Evolutionary conservation across 92 coral and sea anemone genomes (phyloP), one percentile per base, ranked within the genome.

Genomic region (Epizoanthus fatuus): DNA sequence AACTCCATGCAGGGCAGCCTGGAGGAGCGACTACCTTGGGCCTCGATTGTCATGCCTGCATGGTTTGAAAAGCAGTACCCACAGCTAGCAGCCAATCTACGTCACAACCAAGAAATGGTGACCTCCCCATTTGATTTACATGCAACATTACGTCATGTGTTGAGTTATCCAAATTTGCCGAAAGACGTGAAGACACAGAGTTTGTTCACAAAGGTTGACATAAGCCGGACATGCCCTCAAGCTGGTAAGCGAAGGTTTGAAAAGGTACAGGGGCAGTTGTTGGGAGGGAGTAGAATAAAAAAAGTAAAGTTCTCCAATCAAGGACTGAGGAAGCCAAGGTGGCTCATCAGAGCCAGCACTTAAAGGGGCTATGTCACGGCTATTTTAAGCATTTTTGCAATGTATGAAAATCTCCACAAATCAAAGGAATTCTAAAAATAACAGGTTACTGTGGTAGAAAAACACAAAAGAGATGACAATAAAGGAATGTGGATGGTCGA

Each of bases 1-100:
- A 93, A 93, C 89, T 83, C 96, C 14, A 93, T 93, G 87, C 96
- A 93, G 63, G 96, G 96, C 7, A 91, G 92, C 60, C 55, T 87
- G 29, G 97, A 93, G 74, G 97, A 93, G 81, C 88, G 90, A 40
- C 76, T 93, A 14, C 97, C 97, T 14, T 90, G 92, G 94, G 86
- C 92, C 17, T 91, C 94, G 6, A 91, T 93, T n/a, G 93, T 88
- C 0, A 72, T 91, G 51, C 97, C 97, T 57, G 65, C 93, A 57
- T 91, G 97, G 97, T 93, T 93, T 63, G 69, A 80, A 39, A 69
- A 88, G 68, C 39, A 74, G 35, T 91, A 85, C 86, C 97, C 97
- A 45, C 58, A 53, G 52, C 45, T 93, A 15, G 90, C 86, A 4
- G 68, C 84, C 15, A 93, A 91, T 79, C 25, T 93, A 37, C 75